Percentiles rank a stretch among this genome's conserved stretches.
Conservation (phyloP, 1,140 invertebrate species). For the Homarus americanus region DNA sequence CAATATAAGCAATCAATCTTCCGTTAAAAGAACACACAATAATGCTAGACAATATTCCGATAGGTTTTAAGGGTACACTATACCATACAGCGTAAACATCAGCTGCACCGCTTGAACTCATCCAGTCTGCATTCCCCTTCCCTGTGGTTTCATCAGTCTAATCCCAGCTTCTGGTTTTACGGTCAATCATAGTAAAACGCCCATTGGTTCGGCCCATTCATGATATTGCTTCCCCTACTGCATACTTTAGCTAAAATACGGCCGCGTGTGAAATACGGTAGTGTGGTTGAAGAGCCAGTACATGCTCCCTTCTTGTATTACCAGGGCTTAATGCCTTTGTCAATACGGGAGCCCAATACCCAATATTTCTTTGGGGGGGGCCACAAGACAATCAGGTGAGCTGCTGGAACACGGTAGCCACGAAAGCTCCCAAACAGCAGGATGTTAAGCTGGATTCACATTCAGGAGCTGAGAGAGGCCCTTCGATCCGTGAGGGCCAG, state of each 20-base stretch:
- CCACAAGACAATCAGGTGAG: background rate
- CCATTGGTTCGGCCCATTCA: conserved; percentile 47
- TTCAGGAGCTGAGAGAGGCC: too few species aligned
- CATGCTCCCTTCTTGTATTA: conserved; percentile 41
- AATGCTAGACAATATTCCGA: background rate
- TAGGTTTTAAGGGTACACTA: too few species aligned
- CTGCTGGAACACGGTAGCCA: background rate
- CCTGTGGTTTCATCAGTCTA: conserved; percentile 37
- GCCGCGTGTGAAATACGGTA: conserved; percentile 18
- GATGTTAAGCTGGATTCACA: background rate
- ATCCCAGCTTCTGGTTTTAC: conserved; percentile 28
- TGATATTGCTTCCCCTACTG: conserved; percentile 39
- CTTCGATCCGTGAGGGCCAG: too few species aligned
- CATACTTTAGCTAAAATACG: conserved; percentile 33
- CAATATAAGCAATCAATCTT: too few species aligned
- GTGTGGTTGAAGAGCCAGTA: conserved; percentile 11
- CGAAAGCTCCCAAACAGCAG: background rate
- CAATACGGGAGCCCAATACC: conserved; percentile 54
- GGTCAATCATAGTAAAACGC: conserved; percentile 49
- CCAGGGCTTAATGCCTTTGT: conserved; percentile 50
- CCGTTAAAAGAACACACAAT: too few species aligned
- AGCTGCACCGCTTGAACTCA: background rate
- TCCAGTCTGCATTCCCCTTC: conserved; percentile 13
- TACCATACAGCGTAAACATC: background rate
- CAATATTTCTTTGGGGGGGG: conserved; percentile 48